These are phyloP conservation scores for Stylophora pistillata DNA, from an alignment of 64 coral and sea anemone genomes.

Conservation along the genomic window DNA sequence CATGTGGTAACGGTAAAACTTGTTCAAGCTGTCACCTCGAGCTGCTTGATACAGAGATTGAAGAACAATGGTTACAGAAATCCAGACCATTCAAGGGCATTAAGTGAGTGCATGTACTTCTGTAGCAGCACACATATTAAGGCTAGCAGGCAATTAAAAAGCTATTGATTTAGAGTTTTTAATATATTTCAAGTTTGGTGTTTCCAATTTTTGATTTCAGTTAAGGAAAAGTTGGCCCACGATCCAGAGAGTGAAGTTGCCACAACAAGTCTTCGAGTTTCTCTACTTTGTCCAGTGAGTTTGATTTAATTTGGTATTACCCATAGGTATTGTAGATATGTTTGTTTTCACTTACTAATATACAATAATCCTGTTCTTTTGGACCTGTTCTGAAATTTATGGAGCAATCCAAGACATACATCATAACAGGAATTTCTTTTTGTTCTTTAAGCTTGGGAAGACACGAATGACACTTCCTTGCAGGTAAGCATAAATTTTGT, in stretches of 20 bases:
- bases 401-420: too few species aligned
- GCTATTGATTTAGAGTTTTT: too few species aligned
- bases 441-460: constrained; percentile 89
- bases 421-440: neutral
- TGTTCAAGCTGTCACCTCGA: constrained; percentile 87
- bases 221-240: constrained; percentile 96
- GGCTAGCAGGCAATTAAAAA: too few species aligned
- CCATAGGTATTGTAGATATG: too few species aligned
- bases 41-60: constrained; percentile 93
- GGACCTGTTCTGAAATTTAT: too few species aligned
- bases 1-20: constrained; percentile 86
- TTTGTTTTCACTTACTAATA: too few species aligned
- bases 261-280: constrained; percentile 91
- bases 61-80: constrained; percentile 85
- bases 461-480: constrained; percentile 94
- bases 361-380: too few species aligned
- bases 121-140: too few species aligned
- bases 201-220: constrained; percentile 15
- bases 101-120: constrained; percentile 66
- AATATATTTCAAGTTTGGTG: neutral
- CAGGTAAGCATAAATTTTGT: constrained; percentile 67
- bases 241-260: constrained; percentile 99
- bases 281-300: constrained; percentile 95
- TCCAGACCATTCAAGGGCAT: constrained; percentile 96
- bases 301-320: too few species aligned